Evolutionary conservation across 2,888 invertebrate genomes (phyloP).

Genomic region (Steinernema carpocapsae): DNA sequence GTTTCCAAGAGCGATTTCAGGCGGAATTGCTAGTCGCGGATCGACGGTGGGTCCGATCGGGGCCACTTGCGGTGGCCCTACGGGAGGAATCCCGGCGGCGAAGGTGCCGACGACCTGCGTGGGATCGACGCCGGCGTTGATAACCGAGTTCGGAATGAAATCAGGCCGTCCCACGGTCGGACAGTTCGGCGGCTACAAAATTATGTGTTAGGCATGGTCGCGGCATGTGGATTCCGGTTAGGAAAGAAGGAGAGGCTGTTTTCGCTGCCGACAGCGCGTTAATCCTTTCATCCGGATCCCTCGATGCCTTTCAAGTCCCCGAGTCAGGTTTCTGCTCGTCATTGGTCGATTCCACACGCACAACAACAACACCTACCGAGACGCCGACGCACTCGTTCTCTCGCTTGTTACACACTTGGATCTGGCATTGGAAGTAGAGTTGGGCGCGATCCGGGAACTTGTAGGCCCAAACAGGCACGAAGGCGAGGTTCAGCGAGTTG

Average conservation of each 20-base stretch:
- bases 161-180: constrained; percentile 42
- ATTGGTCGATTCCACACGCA: too few species aligned
- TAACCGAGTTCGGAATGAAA: constrained; percentile 44
- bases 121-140: constrained; percentile 39
- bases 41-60: constrained; percentile 6
- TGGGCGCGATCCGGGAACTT: constrained; percentile 61
- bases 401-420: constrained; percentile 62
- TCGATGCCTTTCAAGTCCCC: background rate
- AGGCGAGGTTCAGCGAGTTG: constrained; percentile 56
- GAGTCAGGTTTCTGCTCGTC: background rate
- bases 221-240: constrained; percentile 21
- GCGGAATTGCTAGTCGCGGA: background rate
- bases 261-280: background rate
- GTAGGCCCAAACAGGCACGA: constrained; percentile 60
- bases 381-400: constrained; percentile 63
- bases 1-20: constrained; percentile 1
- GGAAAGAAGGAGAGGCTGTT: background rate
- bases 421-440: constrained; percentile 64
- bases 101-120: constrained; percentile 40
- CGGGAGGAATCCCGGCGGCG: background rate
- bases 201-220: background rate
- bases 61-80: background rate
- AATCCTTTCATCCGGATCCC: background rate
- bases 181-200: constrained; percentile 56
- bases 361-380: constrained; percentile 44